These are phyloP conservation scores for Microtus californicus DNA, from an alignment of 2,797 vertebrate genomes.

Conservation along the genomic window DNA sequence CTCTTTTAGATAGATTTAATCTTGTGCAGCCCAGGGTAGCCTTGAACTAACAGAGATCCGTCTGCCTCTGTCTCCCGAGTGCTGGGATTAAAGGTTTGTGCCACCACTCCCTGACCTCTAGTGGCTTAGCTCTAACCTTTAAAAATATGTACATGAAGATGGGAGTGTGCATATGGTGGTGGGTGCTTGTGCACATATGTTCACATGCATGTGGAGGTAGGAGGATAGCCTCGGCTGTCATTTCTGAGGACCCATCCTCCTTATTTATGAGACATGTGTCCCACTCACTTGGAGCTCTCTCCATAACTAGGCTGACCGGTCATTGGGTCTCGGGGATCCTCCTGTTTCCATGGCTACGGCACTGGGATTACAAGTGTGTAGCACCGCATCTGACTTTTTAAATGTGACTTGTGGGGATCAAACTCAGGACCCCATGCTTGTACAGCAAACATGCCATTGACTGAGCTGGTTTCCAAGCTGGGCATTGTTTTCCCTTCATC, in stretches of 20 bases:
- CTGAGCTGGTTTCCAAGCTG: background rate
- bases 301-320: background rate
- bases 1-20: too few species aligned
- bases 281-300: background rate
- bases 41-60: too few species aligned
- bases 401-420: background rate
- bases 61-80: too few species aligned
- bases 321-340: background rate
- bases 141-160: background rate
- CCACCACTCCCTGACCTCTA: too few species aligned
- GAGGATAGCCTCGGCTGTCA: background rate
- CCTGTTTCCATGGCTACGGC: background rate
- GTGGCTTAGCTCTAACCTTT: slow-evolving; percentile 23
- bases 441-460: background rate
- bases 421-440: background rate
- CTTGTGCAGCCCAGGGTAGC: too few species aligned
- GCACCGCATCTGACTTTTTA: background rate
- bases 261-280: background rate
- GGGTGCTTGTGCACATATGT: too few species aligned
- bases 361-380: background rate
- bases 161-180: background rate
- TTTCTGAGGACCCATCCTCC: background rate
- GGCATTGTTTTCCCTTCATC: background rate
- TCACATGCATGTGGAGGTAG: background rate
- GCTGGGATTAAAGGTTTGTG: too few species aligned